Evolutionary conservation across 2,888 invertebrate species (phyloP), one percentile per base, ranked within the genome.

Genomic region (Drosophila ezoana): DNA sequence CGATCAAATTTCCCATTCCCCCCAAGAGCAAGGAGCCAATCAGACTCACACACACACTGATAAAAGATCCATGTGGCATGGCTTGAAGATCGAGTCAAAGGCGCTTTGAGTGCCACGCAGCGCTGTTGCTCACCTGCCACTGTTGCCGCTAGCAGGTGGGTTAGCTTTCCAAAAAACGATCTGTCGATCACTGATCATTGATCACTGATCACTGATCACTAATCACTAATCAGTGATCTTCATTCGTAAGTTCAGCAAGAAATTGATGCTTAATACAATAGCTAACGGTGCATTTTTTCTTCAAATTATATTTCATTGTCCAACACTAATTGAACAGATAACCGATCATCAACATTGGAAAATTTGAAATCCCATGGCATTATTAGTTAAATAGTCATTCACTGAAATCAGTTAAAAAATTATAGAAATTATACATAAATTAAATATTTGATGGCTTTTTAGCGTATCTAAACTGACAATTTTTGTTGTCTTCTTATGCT

Each of bases 1-100:
- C 81, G 79, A 81, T 81, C 85, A 70, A 71, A 68, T 81, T 85
- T 76, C 85, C 63, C 61, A 66, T 44, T 56, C 47, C 56, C 49
- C 51, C 63, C 28, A 48, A 16, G 20, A 38, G 28, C 35, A 43
- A 43, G 69, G 72, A 72, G 61, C 41, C 62, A 72, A 59, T 62
- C 63, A 60, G 16, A 53, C 37, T 41, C 70, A 23, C 10, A 11
- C 53, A 28, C 58, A 52, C 28, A 43, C 41, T 14, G 16, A n/a
- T 20, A 32, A 33, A 16, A 35, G 48, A 33, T 56, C 11, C 20
- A 14, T n/a, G 14, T 23, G 51, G 49, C 48, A 38, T 18, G 11
- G 32, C 41, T 51, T 37, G 41, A 23, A 52, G 62, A 52, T 47
- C 62, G 43, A 23, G 43, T 47, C 43, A 60, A 53, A 69, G 74